phyloP scores from a whole-genome alignment of 2,888 invertebrate genomes.

The Biston betularia region DNA sequence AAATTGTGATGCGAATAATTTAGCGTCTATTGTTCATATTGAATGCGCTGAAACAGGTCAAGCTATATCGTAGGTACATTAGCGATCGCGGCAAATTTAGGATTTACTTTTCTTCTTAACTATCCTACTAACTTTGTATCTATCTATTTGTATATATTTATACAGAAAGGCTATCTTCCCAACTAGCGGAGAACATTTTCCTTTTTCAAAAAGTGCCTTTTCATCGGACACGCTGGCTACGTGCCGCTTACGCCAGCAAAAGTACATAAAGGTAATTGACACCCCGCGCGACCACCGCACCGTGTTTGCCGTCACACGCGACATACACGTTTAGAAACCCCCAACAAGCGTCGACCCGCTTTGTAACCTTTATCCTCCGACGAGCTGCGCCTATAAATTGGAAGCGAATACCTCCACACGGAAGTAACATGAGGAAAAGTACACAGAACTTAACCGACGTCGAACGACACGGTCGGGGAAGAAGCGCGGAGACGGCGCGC shows the following conservation, averaged over 20 bases:
- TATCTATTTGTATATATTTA: not conserved
- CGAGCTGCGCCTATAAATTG: slow-evolving; percentile 49
- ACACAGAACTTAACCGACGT: slow-evolving; percentile 57
- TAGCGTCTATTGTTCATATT: slow-evolving; percentile 28
- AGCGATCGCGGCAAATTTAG: slow-evolving; percentile 7
- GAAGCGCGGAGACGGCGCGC: slow-evolving; percentile 59
- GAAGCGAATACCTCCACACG: slow-evolving; percentile 54
- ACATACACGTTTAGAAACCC: slow-evolving; percentile 38
- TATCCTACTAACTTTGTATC: no score
- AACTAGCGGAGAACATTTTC: not conserved
- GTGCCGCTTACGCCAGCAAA: slow-evolving; percentile 24
- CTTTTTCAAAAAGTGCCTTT: slow-evolving; percentile 12
- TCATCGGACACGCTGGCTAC: slow-evolving; percentile 16
- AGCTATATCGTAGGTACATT: slow-evolving; percentile 15
- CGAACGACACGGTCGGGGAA: slow-evolving; percentile 47
- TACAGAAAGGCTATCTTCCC: not conserved
- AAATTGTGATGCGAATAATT: slow-evolving; percentile 30
- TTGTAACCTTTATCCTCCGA: slow-evolving; percentile 37
- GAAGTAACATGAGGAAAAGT: slow-evolving; percentile 58
- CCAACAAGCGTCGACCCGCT: slow-evolving; percentile 41
- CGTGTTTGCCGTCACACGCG: slow-evolving; percentile 34
- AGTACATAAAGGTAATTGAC: slow-evolving; percentile 41
- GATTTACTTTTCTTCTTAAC: not conserved
- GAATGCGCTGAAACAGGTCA: slow-evolving; percentile 23
- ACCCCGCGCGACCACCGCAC: slow-evolving; percentile 21